Conservation (phyloP, 2,888 invertebrate genomes). For the Himalopsyche anomala region DNA sequence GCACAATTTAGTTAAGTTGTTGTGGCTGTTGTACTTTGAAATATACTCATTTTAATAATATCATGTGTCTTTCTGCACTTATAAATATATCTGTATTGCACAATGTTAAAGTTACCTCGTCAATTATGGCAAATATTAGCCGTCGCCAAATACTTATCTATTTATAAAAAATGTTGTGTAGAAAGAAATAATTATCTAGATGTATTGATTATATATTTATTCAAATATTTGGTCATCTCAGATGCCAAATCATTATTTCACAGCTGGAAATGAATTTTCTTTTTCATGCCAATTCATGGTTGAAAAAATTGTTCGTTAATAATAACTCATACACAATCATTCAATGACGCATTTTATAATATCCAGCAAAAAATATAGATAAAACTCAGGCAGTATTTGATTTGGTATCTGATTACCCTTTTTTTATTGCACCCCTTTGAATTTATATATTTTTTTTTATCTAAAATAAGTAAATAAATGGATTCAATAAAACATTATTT, state of each 20-base stretch:
- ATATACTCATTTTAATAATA: neutral
- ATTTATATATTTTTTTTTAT: neutral
- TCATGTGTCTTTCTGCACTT: constrained; percentile 38
- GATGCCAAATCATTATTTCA: neutral
- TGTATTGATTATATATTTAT: neutral
- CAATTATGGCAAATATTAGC: constrained; percentile 54
- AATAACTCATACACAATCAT: too few species aligned
- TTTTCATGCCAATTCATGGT: too few species aligned
- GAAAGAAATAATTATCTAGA: constrained; percentile 8
- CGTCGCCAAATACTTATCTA: constrained; percentile 48
- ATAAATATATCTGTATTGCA: constrained; percentile 41
- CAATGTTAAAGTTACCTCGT: constrained; percentile 48
- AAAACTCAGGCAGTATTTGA: too few species aligned
- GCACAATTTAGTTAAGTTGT: neutral
- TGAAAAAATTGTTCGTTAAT: too few species aligned
- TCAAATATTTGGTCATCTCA: neutral
- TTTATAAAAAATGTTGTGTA: constrained; percentile 16
- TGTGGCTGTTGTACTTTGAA: constrained; percentile 16
- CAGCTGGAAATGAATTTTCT: too few species aligned
- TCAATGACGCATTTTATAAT: too few species aligned
- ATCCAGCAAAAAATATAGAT: too few species aligned
- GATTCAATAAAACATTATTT: neutral
- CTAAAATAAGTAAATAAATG: neutral
- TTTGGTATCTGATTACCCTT: constrained; percentile 2
- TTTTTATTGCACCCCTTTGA: neutral